A percentile compares a stretch with the other conserved stretches of the same genome.
Evolutionary conservation across 2,797 vertebrate genomes (phyloP).

Genomic region (Odontamblyopus rebecca): DNA sequence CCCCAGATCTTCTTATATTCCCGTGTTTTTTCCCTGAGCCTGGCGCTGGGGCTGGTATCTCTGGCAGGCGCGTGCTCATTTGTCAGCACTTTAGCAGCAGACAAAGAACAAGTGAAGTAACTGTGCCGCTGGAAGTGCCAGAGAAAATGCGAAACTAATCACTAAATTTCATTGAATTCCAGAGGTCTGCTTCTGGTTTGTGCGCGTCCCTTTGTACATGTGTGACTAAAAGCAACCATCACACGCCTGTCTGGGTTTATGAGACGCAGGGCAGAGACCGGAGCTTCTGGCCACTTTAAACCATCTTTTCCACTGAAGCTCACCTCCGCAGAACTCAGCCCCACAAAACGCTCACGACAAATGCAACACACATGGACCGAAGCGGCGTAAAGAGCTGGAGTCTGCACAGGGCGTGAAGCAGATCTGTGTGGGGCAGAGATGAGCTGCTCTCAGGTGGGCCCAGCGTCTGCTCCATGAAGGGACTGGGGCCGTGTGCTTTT

Average conservation of each 20-base stretch:
- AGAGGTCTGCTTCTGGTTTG: constrained; percentile 48
- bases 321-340: not conserved
- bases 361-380: constrained; percentile 5
- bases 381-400: not conserved
- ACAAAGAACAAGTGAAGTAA: constrained; percentile 30
- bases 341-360: constrained; percentile 6
- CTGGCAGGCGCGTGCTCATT: constrained; percentile 16
- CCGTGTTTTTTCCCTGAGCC: constrained; percentile 22
- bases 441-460: not conserved
- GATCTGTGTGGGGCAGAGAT: not conserved
- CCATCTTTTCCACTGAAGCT: constrained; percentile 13
- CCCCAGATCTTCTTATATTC: too few relatives aligned
- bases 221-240: constrained; percentile 48
- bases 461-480: not conserved
- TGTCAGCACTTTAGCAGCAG: constrained; percentile 22
- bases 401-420: not conserved
- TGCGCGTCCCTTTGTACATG: constrained; percentile 41
- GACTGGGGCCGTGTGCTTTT: not conserved
- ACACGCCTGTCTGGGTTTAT: constrained; percentile 36
- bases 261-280: constrained; percentile 25
- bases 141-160: constrained; percentile 55
- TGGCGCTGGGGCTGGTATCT: constrained; percentile 33
- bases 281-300: constrained; percentile 13
- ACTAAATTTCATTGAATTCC: constrained; percentile 23
- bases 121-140: constrained; percentile 29